phyloP scores from a whole-genome alignment of 2,113 vertebrate species.

The Corythornis vintsioides region DNA sequence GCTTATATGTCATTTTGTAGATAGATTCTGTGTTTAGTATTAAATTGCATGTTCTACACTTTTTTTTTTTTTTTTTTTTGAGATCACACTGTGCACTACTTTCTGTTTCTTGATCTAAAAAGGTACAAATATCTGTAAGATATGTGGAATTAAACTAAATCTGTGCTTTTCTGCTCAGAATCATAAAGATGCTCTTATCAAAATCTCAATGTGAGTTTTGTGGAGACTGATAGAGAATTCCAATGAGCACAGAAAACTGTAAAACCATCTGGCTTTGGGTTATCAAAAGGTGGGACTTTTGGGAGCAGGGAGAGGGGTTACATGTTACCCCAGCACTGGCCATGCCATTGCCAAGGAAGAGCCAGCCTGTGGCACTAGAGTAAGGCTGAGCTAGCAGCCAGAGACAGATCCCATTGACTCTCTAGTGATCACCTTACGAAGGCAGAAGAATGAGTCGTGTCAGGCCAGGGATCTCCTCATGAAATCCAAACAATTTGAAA shows the following conservation, averaged over 20 bases:
- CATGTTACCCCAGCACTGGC: neutral
- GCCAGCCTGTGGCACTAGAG: neutral
- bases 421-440: neutral
- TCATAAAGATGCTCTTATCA: accelerated
- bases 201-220: accelerated
- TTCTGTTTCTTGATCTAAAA: neutral
- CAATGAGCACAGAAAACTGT: neutral
- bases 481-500: neutral
- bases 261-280: neutral
- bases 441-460: neutral
- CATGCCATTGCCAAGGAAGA: neutral
- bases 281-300: neutral
- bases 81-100: neutral
- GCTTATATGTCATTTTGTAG: neutral
- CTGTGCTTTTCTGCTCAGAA: neutral
- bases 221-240: neutral
- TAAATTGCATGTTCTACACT: accelerated
- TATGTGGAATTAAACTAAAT: neutral
- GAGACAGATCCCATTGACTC: accelerated
- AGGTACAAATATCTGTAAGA: neutral
- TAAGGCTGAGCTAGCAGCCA: neutral
- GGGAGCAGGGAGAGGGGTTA: neutral
- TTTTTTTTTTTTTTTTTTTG: neutral
- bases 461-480: neutral
- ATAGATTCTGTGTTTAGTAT: neutral